These are phyloP conservation scores for Mesodorylaimus sp. DNA, from an alignment of 2,888 invertebrate genomes.

Conservation along the genomic window DNA sequence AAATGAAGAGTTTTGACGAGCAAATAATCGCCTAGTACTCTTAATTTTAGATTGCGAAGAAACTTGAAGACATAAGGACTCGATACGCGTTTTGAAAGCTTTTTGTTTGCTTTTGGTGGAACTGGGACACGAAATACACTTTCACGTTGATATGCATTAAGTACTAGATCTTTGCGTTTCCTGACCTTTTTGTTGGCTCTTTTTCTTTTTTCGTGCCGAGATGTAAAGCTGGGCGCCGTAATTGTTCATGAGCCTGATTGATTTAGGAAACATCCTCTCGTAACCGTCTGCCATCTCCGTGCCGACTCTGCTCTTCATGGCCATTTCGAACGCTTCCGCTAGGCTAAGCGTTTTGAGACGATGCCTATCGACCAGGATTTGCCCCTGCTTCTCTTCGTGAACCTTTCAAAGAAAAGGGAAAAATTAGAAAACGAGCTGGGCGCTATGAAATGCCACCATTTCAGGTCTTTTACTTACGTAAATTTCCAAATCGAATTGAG, in stretches of 20 bases:
- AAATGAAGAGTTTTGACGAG: not conserved
- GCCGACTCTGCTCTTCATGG: too few relatives aligned
- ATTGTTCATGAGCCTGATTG: not conserved
- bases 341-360: too few relatives aligned
- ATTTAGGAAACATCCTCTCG: too few relatives aligned
- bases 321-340: too few relatives aligned
- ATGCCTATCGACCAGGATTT: too few relatives aligned
- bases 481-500: not conserved
- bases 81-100: conserved; percentile 78
- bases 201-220: not conserved
- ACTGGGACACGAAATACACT: not conserved
- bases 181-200: not conserved
- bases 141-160: not conserved
- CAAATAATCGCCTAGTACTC: conserved; percentile 3
- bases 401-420: too few relatives aligned
- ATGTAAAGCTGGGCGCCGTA: not conserved
- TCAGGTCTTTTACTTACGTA: too few relatives aligned
- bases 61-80: conserved; percentile 92
- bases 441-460: too few relatives aligned
- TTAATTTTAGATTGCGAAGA: conserved; percentile 55
- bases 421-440: too few relatives aligned
- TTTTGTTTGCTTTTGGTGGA: conserved; percentile 5
- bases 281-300: too few relatives aligned
- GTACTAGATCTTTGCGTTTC: not conserved
- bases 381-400: too few relatives aligned